Percentiles rank a stretch among this genome's conserved stretches.
Conservation (phyloP, 2,113 vertebrate genomes). For the Rhinichthys klamathensis region DNA sequence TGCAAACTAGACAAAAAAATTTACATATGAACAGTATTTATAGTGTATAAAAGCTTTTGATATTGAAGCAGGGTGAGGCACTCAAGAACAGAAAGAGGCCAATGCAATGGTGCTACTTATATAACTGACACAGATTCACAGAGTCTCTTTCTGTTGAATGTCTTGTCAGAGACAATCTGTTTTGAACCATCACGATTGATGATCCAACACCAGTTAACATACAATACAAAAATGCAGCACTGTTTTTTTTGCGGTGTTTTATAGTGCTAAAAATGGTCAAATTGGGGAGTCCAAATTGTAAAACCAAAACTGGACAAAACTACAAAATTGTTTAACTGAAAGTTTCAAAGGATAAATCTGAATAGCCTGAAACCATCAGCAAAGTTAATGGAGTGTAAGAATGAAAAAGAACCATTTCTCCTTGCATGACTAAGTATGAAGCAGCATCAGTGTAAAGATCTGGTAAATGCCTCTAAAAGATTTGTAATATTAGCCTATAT, state of each 20-base stretch:
- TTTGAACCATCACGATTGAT: not conserved
- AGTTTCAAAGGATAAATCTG: not conserved
- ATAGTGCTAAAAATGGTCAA: not conserved
- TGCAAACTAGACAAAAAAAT: not conserved
- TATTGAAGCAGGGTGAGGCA: slow-evolving; percentile 30
- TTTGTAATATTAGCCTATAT: not conserved
- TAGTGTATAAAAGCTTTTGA: not conserved
- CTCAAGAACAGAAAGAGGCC: not conserved
- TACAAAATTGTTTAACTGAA: not conserved
- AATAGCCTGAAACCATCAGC: not conserved
- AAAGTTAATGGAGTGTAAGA: not conserved
- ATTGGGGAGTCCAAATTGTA: not conserved
- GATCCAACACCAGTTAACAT: slow-evolving; percentile 4
- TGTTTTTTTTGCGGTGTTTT: not conserved
- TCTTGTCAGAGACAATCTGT: not conserved
- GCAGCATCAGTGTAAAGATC: slow-evolving; percentile 1
- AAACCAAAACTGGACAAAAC: not conserved
- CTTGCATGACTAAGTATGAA: not conserved
- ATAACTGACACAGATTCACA: not conserved
- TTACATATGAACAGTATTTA: slow-evolving; percentile 23
- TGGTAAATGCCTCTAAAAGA: not conserved
- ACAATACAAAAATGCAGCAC: not conserved
- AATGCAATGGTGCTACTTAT: not conserved
- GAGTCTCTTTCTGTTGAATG: not conserved
- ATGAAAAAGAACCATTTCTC: not conserved